Evolutionary conservation across 2,113 vertebrate genomes (phyloP), one percentile per base, ranked within the genome.

Genomic region (Triplophysa siluroides): DNA sequence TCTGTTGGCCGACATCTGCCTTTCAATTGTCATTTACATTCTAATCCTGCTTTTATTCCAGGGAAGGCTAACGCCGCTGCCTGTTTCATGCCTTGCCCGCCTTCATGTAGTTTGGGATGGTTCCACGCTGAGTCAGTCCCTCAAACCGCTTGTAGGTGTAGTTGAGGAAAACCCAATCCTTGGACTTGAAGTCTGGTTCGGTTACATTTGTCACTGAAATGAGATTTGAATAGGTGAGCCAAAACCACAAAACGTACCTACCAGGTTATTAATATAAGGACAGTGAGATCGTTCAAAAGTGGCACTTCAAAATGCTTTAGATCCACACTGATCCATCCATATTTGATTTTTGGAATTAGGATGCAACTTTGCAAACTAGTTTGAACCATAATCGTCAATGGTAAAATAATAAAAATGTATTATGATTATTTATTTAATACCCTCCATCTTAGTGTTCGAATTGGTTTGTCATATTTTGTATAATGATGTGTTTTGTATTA

Each of bases 121-220:
- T 96, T 85, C 98, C 97, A 52, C 97, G 94, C 86, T 99, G 97
- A 0, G 98, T 99, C 74, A 99, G 90, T 62, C 97, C 98, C 89
- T 99, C 98, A 56, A 99, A 99, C 78, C 98, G 94, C 85, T 99
- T 99, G 92, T 99, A 99, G n/a, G 98, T 99, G 64, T 99, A 99
- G 91, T 99, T 99, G 86, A 99, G 95, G 88, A 99, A 99, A 82
- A 99, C 97, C 97, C 98, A 99, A 93, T 99, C 98, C 94, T 99
- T 99, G 72, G 96, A 98, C 87, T 99, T 99, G 90, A 97, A 99
- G 92, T 98, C 97, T 0, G 96, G 93, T 87, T 99, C 98, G 0
- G 97, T 94, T 3, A 94, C 87, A 58, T 97, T 98, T 87, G 95
- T 94, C 94, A 95, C 94, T 94, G 43, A 75, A 88, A 88, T 76